Base-by-base conservation (phyloP, 2,888 invertebrate genomes). In the Leucoma salicis region DNA sequence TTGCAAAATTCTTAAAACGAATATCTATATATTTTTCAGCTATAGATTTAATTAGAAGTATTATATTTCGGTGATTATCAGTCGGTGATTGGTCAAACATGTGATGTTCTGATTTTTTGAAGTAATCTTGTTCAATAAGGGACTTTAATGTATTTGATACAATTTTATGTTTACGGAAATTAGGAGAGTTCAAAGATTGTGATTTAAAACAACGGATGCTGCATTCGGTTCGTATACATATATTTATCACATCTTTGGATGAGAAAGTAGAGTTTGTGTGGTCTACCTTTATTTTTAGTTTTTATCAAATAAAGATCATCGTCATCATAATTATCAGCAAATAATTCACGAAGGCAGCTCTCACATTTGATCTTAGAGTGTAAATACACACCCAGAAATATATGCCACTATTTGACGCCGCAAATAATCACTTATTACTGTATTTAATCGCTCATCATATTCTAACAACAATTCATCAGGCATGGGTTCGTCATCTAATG, bases 351-450 rank as follows among this genome's bases (percentile, higher is more conserved):
- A 12, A 11, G 8, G n/a, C 34, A 40, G 14, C 25, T 37, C 16
- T 39, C 36, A 34, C 39, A 47, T 43, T 47, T 42, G 8, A 40
- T 36, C 18, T 34, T 29, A 25, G 28, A 18, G 14, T 29, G 12
- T 34, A 43, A 27, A 36, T 24, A 25, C n/a, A n/a, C n/a, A n/a
- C n/a, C n/a, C n/a, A n/a, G n/a, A n/a, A n/a, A n/a, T n/a, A n/a
- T n/a, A n/a, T n/a, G n/a, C n/a, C n/a, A 47, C 13, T 38, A 44
- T 38, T 12, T 39, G 34, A 16, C 16, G 16, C 3, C 6, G 16
- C 6, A 16, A 16, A 4, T 16, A 16, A 1, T 46, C 38, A 32
- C 37, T 29, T 31, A 42, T 42, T 24, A 34, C 38, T 35, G 28
- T 28, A 8, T n/a, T 28, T 28, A n/a, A 28, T 3, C 7, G 13